These are phyloP conservation scores for Cecropterus lyciades DNA, from an alignment of 1,140 invertebrate genomes.

Conservation along the genomic window DNA sequence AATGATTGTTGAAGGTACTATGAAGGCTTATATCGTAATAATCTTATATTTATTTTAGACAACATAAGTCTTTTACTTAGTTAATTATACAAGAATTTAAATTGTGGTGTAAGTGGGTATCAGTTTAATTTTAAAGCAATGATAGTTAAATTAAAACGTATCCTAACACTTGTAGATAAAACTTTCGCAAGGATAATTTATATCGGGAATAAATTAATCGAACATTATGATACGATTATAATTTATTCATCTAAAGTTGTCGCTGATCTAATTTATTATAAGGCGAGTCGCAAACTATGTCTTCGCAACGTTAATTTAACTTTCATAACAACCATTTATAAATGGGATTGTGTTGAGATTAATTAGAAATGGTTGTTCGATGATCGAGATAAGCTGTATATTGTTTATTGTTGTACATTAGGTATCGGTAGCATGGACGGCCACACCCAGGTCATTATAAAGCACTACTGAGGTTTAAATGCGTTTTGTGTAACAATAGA, in stretches of 20 bases:
- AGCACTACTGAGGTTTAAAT: constrained; percentile 69
- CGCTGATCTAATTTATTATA: constrained; percentile 51
- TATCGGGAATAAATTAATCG: constrained; percentile 45
- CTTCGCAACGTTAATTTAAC: constrained; percentile 53
- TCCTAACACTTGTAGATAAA: constrained; percentile 18
- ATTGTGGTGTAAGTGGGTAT: background rate
- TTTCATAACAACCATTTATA: constrained; percentile 70
- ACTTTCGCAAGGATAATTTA: constrained; percentile 40
- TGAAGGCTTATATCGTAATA: no score
- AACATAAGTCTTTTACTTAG: no score
- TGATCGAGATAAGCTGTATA: constrained; percentile 61
- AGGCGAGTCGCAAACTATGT: constrained; percentile 38
- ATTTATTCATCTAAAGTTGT: constrained; percentile 51
- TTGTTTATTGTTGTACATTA: constrained; percentile 68
- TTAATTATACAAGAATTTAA: background rate
- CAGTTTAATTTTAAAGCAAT: constrained; percentile 1
- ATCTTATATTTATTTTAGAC: no score
- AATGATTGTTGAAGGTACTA: no score
- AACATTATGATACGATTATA: constrained; percentile 44
- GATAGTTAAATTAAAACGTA: constrained; percentile 18
- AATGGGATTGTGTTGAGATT: constrained; percentile 61
- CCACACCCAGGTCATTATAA: constrained; percentile 75
- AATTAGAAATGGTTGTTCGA: constrained; percentile 72
- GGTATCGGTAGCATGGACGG: constrained; percentile 63
- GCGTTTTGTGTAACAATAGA: constrained; percentile 74